A percentile compares a stretch with the other conserved stretches of the same genome.
Conservation (phyloP, 2,113 vertebrate species). For the Campylomormyrus numenius region DNA sequence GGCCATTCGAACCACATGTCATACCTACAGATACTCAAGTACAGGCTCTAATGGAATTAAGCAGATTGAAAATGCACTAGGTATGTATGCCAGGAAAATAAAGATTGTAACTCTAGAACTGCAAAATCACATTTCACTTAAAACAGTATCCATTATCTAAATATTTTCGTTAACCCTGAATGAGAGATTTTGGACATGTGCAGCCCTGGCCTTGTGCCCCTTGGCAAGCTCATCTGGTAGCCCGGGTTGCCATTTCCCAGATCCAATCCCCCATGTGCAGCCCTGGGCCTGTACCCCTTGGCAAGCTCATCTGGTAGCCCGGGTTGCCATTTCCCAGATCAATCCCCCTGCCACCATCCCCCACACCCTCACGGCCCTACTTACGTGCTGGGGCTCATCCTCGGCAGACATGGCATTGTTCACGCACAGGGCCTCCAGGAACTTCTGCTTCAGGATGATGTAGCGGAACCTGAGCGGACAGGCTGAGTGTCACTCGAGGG, state of each 20-base stretch:
- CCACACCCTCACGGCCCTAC: constrained; percentile 30
- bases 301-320: background rate
- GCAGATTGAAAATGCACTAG: background rate
- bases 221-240: background rate
- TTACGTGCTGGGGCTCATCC: constrained; percentile 90
- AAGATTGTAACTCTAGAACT: background rate
- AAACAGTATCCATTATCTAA: background rate
- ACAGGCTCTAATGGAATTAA: background rate
- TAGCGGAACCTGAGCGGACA: constrained; percentile 79
- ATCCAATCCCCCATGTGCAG: background rate
- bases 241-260: background rate
- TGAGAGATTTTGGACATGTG: background rate
- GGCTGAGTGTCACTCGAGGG: constrained; percentile 20
- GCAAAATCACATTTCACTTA: background rate
- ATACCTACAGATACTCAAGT: background rate
- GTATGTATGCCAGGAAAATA: background rate
- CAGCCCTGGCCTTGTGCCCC: background rate
- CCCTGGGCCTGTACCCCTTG: background rate
- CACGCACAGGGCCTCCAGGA: constrained; percentile 95
- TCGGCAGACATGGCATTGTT: constrained; percentile 95
- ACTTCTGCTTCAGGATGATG: constrained; percentile 93
- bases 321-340: background rate
- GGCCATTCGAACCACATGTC: background rate
- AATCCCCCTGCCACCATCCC: background rate
- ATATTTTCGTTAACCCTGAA: background rate